Evolutionary conservation across 2,888 invertebrate species (phyloP).

Genomic region (Antheraea yamamai): DNA sequence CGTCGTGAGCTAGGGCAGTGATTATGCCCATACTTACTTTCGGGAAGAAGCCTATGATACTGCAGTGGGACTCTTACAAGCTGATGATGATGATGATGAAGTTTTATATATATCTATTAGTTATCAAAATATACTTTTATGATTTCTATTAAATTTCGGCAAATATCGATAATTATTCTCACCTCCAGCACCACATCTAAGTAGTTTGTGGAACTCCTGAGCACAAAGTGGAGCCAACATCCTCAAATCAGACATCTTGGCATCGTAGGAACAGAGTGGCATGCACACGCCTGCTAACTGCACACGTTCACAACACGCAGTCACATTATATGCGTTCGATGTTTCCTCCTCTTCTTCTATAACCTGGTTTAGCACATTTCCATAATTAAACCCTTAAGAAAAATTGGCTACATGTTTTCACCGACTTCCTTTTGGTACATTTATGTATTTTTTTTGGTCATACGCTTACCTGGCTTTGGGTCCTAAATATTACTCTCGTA

Average conservation of each 20-base stretch:
- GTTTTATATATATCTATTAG: too few species aligned
- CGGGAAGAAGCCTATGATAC: too few species aligned
- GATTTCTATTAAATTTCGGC: background rate
- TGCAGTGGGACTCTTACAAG: too few species aligned
- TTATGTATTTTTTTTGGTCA: too few species aligned
- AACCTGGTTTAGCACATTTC: constrained; percentile 54
- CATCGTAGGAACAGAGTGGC: constrained; percentile 91
- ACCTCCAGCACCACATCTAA: constrained; percentile 85
- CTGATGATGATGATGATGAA: too few species aligned
- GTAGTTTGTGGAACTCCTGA: constrained; percentile 88
- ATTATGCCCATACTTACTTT: too few species aligned
- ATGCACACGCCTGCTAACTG: constrained; percentile 86
- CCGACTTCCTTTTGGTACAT: too few species aligned
- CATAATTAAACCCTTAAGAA: background rate
- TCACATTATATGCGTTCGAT: constrained; percentile 87
- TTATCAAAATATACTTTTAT: background rate
- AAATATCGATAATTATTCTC: constrained; percentile 21
- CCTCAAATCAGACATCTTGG: constrained; percentile 90
- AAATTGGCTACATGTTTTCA: background rate
- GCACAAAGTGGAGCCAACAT: constrained; percentile 87
- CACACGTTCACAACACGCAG: constrained; percentile 88
- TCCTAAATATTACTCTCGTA: constrained; percentile 88
- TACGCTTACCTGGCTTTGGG: constrained; percentile 83
- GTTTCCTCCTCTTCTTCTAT: constrained; percentile 83
- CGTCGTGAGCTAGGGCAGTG: too few species aligned